Conservation (phyloP, 2,797 vertebrate genomes). For the Peromyscus aztecus region DNA sequence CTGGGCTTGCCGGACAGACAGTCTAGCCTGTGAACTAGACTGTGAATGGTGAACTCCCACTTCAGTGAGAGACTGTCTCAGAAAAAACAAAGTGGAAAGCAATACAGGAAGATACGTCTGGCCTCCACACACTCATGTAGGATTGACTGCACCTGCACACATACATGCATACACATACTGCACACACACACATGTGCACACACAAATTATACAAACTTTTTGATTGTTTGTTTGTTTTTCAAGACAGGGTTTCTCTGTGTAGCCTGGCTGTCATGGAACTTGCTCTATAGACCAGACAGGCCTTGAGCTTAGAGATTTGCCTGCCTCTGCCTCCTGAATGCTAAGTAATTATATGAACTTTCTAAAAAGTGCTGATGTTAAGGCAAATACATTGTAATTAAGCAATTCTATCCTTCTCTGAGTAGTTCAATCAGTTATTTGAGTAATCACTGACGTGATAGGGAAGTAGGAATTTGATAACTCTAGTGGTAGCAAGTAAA, state of each 20-base stretch:
- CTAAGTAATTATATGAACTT: background rate
- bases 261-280: background rate
- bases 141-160: background rate
- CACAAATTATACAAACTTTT: background rate
- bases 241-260: background rate
- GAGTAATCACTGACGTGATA: background rate
- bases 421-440: slow-evolving; percentile 24
- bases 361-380: background rate
- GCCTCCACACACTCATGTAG: background rate
- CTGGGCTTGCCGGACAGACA: background rate
- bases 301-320: background rate
- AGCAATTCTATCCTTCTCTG: background rate
- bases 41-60: background rate
- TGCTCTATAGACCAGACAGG: background rate
- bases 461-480: slow-evolving; percentile 34
- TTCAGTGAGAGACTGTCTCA: background rate
- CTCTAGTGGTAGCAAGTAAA: background rate
- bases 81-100: background rate
- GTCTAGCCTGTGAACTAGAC: too few species aligned
- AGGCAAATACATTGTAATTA: background rate
- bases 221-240: background rate
- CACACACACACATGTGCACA: background rate
- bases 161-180: background rate
- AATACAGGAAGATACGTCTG: background rate
- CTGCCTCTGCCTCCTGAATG: background rate